Base-by-base conservation (phyloP, 2,113 vertebrate genomes). In the Zootoca vivipara region DNA sequence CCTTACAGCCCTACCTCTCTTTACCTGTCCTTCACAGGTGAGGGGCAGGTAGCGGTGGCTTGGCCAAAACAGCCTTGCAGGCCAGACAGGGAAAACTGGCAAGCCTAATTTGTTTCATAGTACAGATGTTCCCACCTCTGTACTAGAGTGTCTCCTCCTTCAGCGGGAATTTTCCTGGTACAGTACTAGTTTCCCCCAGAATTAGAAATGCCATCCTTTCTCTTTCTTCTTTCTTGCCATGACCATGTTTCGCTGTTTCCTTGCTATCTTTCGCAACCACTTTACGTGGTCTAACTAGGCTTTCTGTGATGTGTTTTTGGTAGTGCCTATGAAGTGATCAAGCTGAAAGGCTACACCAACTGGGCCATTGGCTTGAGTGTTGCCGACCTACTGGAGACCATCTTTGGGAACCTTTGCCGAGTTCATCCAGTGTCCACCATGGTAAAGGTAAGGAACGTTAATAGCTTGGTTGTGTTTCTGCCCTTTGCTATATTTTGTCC, bases 311-410 rank as follows among this genome's bases (percentile, higher is more conserved):
- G 16, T 46, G 16, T 67, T 89, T 80, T 18, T 89, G 5, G 46
- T 15, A 99, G 99, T 96, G 99, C 99, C 72, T 99, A 99, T 1
- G 98, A 99, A 91, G 98, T 99, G 87, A 99, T 99, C 96, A 99
- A 92, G 93, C 98, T 99, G 35, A 99, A 99, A 95, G 99, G 99
- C 2, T 99, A 99, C 93, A 99, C 99, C 65, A 99, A 99, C 97
- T 99, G 99, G 99, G 99, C 99, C 90, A 99, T 99, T 90, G 99
- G 99, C 52, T 90, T 99, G 79, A 99, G 99, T 4, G 98, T 99
- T 90, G 98, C 98, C 12, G 98, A 99, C 85, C 97, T 99, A 73
- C 97, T 98, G 0, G 99, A 99, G 94, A 98, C 97, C 91, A 97
- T 99, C 18, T 64, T 99, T 83, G 99, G 97, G 96, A 99, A 99